These are phyloP conservation scores for Raja brachyura DNA, from an alignment of 2,113 vertebrate genomes.

Conservation along the genomic window DNA sequence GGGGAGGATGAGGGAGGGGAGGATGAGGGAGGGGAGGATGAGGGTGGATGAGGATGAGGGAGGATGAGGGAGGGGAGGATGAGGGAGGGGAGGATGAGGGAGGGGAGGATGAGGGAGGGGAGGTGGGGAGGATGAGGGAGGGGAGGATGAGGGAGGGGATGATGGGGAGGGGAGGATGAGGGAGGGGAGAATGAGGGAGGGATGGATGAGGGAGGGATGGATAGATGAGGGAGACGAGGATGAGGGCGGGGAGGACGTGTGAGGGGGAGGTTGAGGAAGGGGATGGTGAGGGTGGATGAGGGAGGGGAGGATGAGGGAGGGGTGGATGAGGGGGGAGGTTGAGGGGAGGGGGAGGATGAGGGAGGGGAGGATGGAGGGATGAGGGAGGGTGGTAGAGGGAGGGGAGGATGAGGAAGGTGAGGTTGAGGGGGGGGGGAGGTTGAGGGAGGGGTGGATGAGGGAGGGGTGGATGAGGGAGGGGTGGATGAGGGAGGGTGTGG, in stretches of 20 bases:
- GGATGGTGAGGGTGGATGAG: slow-evolving; percentile 27
- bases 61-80: not conserved
- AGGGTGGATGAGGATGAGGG: too few species aligned
- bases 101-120: too few species aligned
- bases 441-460: too few species aligned
- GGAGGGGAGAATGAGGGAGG: too few species aligned
- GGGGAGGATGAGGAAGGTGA: slow-evolving; percentile 30
- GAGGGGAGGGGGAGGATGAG: not conserved
- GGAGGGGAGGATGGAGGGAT: slow-evolving; percentile 10
- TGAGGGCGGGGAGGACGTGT: not conserved
- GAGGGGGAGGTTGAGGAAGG: fast-evolving
- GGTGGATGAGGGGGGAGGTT: not conserved
- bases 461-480: not conserved
- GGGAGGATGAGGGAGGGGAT: too few species aligned
- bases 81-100: not conserved
- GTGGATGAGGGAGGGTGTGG: not conserved
- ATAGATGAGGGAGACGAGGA: not conserved
- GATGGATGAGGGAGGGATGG: too few species aligned
- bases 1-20: slow-evolving; percentile 18
- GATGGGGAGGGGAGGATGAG: not conserved
- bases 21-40: too few species aligned
- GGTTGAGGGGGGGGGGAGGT: too few species aligned
- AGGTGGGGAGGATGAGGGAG: not conserved
- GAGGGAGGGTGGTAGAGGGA: not conserved
- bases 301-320: slow-evolving; percentile 39